Conservation (phyloP, 2,797 vertebrate genomes). For the Alectoris magna region DNA sequence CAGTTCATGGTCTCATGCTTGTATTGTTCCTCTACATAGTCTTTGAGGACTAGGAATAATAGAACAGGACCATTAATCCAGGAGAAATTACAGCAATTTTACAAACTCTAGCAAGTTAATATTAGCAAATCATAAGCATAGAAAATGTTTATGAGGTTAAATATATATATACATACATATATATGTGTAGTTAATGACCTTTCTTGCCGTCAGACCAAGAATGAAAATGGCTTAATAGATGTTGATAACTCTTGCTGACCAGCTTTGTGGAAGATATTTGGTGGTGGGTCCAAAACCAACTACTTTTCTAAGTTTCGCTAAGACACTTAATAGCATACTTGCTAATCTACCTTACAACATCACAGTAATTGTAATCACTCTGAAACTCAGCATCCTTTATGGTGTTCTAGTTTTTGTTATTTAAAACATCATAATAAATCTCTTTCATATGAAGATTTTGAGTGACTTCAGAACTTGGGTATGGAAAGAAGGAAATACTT, state of each 20-base stretch:
- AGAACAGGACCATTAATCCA: not conserved
- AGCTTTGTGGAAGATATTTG: not conserved
- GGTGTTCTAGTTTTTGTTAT: not conserved
- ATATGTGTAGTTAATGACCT: constrained; percentile 3
- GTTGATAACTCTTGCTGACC: not conserved
- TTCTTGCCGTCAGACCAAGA: constrained; percentile 15
- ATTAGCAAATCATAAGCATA: not conserved
- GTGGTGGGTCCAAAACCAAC: not conserved
- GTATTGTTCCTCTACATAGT: fast-evolving
- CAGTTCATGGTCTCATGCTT: not conserved
- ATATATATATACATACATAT: not conserved
- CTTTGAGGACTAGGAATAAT: not conserved
- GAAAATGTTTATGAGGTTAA: constrained; percentile 37
- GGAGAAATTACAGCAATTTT: not conserved
- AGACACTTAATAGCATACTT: not conserved
- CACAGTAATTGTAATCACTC: not conserved
- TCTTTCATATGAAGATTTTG: not conserved
- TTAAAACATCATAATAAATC: not conserved
- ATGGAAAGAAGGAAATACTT: not conserved
- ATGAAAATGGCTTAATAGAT: not conserved
- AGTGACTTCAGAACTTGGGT: not conserved
- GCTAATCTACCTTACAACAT: not conserved
- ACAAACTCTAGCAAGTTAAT: not conserved
- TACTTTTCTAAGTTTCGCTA: not conserved
- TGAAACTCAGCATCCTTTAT: not conserved